phyloP scores from a whole-genome alignment of 2,797 vertebrate species.

The Phalloptychus januarius region DNA sequence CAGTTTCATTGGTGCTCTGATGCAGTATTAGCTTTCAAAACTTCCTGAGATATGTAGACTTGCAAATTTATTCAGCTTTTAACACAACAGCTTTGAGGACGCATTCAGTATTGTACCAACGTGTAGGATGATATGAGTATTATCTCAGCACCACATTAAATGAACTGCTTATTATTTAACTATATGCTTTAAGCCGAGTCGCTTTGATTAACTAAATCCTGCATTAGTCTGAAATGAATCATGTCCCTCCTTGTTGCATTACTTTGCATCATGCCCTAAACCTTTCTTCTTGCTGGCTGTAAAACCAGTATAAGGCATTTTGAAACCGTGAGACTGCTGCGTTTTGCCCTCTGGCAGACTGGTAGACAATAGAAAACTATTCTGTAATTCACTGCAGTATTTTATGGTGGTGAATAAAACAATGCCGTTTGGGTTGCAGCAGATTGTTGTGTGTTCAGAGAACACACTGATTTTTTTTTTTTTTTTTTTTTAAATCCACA shows the following conservation, averaged over 20 bases:
- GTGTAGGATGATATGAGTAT: conserved; percentile 27
- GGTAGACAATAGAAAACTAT: conserved; percentile 47
- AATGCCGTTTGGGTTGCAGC: conserved; percentile 22
- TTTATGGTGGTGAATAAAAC: conserved; percentile 27
- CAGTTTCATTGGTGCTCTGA: neutral
- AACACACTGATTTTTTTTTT: neutral
- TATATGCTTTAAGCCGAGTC: conserved; percentile 58
- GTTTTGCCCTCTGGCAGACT: conserved; percentile 49
- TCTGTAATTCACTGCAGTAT: conserved; percentile 41
- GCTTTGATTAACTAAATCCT: conserved; percentile 72
- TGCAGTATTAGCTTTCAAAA: neutral
- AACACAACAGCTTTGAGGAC: neutral
- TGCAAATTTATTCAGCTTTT: neutral
- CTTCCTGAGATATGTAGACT: neutral
- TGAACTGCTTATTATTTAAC: conserved; percentile 69
- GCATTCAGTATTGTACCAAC: neutral
- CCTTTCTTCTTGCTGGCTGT: conserved; percentile 30
- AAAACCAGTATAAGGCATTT: conserved; percentile 49
- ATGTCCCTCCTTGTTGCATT: conserved; percentile 61
- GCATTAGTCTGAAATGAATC: conserved; percentile 73
- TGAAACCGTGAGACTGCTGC: conserved; percentile 44
- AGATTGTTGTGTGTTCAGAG: conserved; percentile 20
- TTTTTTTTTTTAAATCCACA: neutral
- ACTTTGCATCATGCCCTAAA: conserved; percentile 70
- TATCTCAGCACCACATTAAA: conserved; percentile 57